A percentile compares a stretch with the other conserved stretches of the same genome.
These are phyloP conservation scores for Yponomeuta malinellus DNA, from an alignment of 2,888 invertebrate genomes.

Conservation along the genomic window DNA sequence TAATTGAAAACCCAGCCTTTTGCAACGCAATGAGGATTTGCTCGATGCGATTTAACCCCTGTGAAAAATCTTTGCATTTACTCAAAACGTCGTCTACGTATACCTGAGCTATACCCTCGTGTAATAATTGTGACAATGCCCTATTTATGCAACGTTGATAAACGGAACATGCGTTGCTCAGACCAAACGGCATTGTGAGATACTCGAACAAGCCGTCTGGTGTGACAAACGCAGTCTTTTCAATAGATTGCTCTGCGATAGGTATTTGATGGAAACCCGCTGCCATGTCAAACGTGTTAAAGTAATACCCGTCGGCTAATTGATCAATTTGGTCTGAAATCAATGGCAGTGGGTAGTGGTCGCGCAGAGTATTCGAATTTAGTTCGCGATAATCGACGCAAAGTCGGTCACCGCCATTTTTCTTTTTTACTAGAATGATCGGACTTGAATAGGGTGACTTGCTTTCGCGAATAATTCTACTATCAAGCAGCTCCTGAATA, in stretches of 20 bases:
- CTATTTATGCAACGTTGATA: slow-evolving; percentile 34
- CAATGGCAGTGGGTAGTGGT: slow-evolving; percentile 23
- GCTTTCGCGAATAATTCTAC: slow-evolving; percentile 31
- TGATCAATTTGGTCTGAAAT: slow-evolving; percentile 29
- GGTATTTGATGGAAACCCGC: slow-evolving; percentile 29
- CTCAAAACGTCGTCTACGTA: slow-evolving; percentile 32
- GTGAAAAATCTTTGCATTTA: background rate
- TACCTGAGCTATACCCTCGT: background rate
- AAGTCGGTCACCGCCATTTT: slow-evolving; percentile 26
- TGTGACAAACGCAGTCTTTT: slow-evolving; percentile 29
- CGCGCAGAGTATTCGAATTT: slow-evolving; percentile 21
- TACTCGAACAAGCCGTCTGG: no score
- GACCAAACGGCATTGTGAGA: slow-evolving; percentile 34
- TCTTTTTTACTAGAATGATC: slow-evolving; percentile 29
- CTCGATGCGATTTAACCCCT: slow-evolving; percentile 2
- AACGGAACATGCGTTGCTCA: slow-evolving; percentile 36
- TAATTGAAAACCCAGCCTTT: slow-evolving; percentile 9
- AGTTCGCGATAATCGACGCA: slow-evolving; percentile 23
- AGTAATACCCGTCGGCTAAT: slow-evolving; percentile 25
- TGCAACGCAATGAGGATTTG: background rate
- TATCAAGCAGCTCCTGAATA: slow-evolving; percentile 26
- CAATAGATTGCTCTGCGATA: slow-evolving; percentile 16
- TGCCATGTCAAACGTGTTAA: slow-evolving; percentile 27
- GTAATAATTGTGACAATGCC: slow-evolving; percentile 24
- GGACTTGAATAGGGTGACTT: slow-evolving; percentile 33